Evolutionary conservation across 2,797 vertebrate species (phyloP).

Genomic region (Cygnus olor): DNA sequence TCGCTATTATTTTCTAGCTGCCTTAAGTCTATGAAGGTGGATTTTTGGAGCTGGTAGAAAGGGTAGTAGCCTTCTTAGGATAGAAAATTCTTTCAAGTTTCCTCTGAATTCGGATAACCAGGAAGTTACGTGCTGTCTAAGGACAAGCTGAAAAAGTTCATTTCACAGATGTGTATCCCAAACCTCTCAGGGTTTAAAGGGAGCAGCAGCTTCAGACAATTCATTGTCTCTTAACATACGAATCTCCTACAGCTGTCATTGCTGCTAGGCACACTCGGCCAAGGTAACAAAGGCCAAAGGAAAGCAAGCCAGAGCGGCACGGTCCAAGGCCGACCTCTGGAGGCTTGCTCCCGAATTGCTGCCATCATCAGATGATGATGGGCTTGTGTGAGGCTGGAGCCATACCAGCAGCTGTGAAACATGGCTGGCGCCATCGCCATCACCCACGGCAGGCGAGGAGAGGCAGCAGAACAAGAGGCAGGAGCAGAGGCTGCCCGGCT

Average conservation of each 20-base stretch:
- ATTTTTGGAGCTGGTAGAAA: not conserved
- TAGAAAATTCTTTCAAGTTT: not conserved
- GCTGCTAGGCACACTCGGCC: not conserved
- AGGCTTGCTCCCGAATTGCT: not conserved
- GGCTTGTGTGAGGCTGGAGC: not conserved
- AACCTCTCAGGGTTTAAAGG: not conserved
- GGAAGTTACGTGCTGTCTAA: not conserved
- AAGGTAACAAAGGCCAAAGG: not conserved
- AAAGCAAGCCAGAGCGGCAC: fast-evolving
- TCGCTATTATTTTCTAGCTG: not conserved
- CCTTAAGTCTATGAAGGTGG: not conserved
- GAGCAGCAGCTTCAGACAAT: not conserved
- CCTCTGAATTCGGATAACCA: not conserved
- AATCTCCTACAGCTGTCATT: not conserved
- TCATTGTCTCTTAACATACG: fast-evolving
- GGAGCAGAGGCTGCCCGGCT: not conserved
- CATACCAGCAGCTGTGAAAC: not conserved
- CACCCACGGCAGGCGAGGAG: no score
- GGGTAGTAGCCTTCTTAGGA: not conserved
- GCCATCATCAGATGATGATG: fast-evolving
- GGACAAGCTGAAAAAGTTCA: not conserved
- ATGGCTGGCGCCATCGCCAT: fast-evolving
- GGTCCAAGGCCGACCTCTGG: constrained; percentile 64
- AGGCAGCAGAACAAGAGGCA: not conserved
- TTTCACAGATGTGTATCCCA: not conserved